A percentile compares a stretch with the other conserved stretches of the same genome.
Evolutionary conservation across 2,113 vertebrate species (phyloP).

Genomic region (Nettapus auritus): DNA sequence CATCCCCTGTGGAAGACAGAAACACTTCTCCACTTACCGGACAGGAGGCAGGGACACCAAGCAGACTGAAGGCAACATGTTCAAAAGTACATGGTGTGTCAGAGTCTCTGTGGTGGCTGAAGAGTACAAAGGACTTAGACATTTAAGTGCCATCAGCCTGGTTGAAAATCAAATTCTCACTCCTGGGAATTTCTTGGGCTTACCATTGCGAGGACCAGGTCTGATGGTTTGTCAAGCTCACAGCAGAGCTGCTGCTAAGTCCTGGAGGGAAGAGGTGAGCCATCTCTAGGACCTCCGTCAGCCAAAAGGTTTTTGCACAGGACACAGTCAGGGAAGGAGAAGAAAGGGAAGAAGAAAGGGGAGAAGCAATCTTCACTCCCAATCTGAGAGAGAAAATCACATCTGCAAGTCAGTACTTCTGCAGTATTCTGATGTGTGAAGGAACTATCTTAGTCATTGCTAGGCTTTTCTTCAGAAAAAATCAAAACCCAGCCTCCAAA

Average conservation of each 20-base stretch:
- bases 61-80: neutral
- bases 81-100: neutral
- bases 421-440: neutral
- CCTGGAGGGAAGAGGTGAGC: neutral
- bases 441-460: neutral
- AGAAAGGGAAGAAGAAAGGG: neutral
- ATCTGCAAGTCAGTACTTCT: neutral
- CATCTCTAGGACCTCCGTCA: neutral
- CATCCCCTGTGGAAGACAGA: neutral
- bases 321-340: neutral
- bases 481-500: neutral
- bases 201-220: neutral
- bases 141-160: neutral
- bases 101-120: fast-evolving
- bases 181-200: neutral
- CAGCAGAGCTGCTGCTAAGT: neutral
- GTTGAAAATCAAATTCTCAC: neutral
- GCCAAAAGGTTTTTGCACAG: neutral
- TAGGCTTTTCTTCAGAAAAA: neutral
- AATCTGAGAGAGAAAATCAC: neutral
- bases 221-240: neutral
- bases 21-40: neutral
- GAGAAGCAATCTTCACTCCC: neutral
- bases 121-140: neutral
- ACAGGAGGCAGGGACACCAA: neutral